These are phyloP conservation scores for Sphaeridia pumilis DNA, from an alignment of 2,888 invertebrate species.

Conservation along the genomic window DNA sequence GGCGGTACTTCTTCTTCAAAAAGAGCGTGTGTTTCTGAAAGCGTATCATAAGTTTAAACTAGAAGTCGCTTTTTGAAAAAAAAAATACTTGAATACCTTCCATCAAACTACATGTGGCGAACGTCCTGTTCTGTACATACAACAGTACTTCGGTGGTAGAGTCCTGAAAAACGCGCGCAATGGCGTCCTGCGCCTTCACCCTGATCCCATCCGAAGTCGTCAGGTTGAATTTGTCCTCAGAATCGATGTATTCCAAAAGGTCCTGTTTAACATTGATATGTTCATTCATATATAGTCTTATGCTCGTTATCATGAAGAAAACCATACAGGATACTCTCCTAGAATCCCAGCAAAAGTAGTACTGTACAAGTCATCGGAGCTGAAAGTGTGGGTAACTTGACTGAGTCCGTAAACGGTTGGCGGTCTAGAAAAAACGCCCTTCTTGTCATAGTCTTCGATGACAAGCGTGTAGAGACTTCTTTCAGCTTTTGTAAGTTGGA, in stretches of 20 bases:
- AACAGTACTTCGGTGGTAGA: slow-evolving; percentile 1
- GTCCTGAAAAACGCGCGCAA: slow-evolving; percentile 2
- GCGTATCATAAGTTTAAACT: neutral
- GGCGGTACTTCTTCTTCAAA: neutral
- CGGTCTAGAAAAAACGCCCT: slow-evolving; percentile 10
- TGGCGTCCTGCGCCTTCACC: slow-evolving; percentile 3
- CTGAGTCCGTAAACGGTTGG: slow-evolving; percentile 13
- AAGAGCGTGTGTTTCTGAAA: neutral
- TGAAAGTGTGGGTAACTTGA: slow-evolving; percentile 12
- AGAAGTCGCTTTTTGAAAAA: neutral
- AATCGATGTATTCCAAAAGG: slow-evolving; percentile 5
- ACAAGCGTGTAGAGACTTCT: slow-evolving; percentile 6
- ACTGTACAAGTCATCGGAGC: slow-evolving; percentile 2
- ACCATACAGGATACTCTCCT: slow-evolving; percentile 10
- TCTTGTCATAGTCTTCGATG: slow-evolving; percentile 12
- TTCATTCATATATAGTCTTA: neutral
- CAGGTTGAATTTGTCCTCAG: slow-evolving; percentile 7
- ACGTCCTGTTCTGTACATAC: slow-evolving; percentile 11
- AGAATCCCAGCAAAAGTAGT: slow-evolving; percentile 4
- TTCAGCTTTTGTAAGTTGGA: slow-evolving; percentile 1
- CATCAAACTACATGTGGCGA: neutral
- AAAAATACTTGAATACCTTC: neutral
- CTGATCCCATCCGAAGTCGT: slow-evolving; percentile 6
- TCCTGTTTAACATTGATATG: slow-evolving; percentile 4
- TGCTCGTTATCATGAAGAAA: neutral